Evolutionary conservation across 1,140 invertebrate genomes (phyloP).

Genomic region (Eubasilissa regina): DNA sequence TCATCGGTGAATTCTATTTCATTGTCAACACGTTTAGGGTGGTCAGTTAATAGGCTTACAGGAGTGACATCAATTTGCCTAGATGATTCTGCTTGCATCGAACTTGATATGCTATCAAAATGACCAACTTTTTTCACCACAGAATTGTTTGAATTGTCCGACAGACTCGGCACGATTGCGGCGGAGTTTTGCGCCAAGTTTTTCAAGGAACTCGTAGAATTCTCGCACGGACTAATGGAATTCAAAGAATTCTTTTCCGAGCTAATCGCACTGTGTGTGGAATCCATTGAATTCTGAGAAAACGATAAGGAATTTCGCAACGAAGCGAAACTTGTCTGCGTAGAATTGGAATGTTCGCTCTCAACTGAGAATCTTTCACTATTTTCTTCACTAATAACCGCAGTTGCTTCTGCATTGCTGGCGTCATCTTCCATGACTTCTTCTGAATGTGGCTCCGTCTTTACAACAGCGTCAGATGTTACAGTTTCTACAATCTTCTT

Average conservation of each 20-base stretch:
- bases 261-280: background rate
- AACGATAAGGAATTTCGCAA: constrained; percentile 25
- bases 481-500: constrained; percentile 15
- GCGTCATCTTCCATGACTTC: background rate
- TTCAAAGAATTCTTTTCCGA: constrained; percentile 14
- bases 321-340: constrained; percentile 18
- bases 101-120: constrained; percentile 13
- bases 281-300: constrained; percentile 12
- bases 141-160: background rate
- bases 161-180: too few species aligned
- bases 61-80: constrained; percentile 7
- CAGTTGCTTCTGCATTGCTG: background rate
- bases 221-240: constrained; percentile 7
- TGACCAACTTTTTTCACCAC: background rate
- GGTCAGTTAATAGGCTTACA: background rate
- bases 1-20: background rate
- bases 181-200: background rate
- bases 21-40: background rate
- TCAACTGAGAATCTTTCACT: constrained; percentile 22
- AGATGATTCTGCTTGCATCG: background rate
- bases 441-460: constrained; percentile 23
- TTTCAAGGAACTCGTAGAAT: constrained; percentile 10
- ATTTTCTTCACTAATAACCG: background rate
- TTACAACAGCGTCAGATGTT: constrained; percentile 14
- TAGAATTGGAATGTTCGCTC: constrained; percentile 27